Evolutionary conservation across 2,113 vertebrate species (phyloP), one percentile per base, ranked within the genome.

Genomic region (Boleophthalmus pectinirostris): DNA sequence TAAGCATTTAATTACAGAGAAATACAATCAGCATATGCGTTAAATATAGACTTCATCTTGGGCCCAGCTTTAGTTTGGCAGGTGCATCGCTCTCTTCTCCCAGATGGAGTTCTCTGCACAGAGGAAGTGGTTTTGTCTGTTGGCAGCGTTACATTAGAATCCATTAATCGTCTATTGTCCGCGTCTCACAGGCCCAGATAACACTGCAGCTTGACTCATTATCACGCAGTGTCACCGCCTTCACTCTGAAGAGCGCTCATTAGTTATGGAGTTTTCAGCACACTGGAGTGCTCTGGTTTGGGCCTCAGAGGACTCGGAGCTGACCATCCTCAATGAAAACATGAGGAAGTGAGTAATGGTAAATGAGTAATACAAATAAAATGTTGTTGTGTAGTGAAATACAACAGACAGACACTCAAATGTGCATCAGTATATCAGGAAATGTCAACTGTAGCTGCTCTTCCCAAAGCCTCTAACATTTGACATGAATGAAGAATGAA

Each of bases 121-220:
- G 18, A 78, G 72, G 68, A 63, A 38, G 8, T 15, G 70, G 45
- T 29, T 54, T 54, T 20, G 21, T 68, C 84, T 80, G 76, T 77
- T 83, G 81, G 80, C 83, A 74, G 64, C 69, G 75, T 68, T 71
- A 85, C 74, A 81, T 77, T 65, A 60, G 64, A 20, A 68, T 66
- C 60, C 74, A 81, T 87, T 88, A 80, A 85, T 81, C 43, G 68
- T 15, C 49, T 69, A 78, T 83, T 85, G 85, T 87, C 57, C 77
- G 75, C 71, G 53, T 72, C 75, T 85, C 74, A 76, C 75, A 78
- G 61, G 75, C 82, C 82, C 78, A 81, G 71, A 70, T 61, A 82
- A 70, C 74, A 81, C 63, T 79, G 80, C 75, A 65, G 78, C 81
- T 66, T 35, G 72, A 83, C 89, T 84, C 84, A 87, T 88, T 72